phyloP scores from a whole-genome alignment of 2,888 invertebrate genomes.

The Conops quadrifasciatus region DNA sequence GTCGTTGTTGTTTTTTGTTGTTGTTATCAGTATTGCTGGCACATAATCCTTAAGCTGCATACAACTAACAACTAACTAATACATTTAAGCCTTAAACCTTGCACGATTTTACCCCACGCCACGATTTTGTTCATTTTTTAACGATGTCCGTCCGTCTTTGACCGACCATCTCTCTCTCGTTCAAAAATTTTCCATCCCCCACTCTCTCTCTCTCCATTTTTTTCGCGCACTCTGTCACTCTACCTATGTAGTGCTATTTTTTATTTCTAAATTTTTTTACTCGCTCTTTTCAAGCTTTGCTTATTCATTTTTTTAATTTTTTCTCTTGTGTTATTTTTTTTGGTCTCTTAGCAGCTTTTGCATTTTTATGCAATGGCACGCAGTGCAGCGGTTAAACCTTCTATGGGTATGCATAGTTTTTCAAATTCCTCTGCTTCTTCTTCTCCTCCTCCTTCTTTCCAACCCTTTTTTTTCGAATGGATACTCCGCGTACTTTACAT shows the following conservation, averaged over 20 bases:
- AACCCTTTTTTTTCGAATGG: constrained; percentile 23
- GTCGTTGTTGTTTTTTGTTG: no score
- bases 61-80: constrained; percentile 36
- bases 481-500: not conserved
- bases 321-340: constrained; percentile 12
- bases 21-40: constrained; percentile 29
- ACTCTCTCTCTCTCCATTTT: not conserved
- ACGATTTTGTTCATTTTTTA: no score
- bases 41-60: constrained; percentile 39
- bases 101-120: no score
- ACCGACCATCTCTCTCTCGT: not conserved
- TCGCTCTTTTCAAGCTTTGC: constrained; percentile 14
- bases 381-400: constrained; percentile 32
- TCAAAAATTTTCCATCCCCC: not conserved
- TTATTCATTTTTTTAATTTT: constrained; percentile 24
- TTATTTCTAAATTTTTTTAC: no score
- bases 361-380: constrained; percentile 39
- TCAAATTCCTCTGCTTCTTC: no score
- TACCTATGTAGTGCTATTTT: no score
- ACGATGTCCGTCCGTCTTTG: no score
- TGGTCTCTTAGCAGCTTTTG: constrained; percentile 16
- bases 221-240: no score
- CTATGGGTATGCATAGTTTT: constrained; percentile 37
- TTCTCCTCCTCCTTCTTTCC: no score
- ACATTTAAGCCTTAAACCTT: constrained; percentile 39